A percentile compares a stretch with the other conserved stretches of the same genome.
Conservation (phyloP, 1,140 invertebrate genomes). For the Thalassaphorura encarpata region DNA sequence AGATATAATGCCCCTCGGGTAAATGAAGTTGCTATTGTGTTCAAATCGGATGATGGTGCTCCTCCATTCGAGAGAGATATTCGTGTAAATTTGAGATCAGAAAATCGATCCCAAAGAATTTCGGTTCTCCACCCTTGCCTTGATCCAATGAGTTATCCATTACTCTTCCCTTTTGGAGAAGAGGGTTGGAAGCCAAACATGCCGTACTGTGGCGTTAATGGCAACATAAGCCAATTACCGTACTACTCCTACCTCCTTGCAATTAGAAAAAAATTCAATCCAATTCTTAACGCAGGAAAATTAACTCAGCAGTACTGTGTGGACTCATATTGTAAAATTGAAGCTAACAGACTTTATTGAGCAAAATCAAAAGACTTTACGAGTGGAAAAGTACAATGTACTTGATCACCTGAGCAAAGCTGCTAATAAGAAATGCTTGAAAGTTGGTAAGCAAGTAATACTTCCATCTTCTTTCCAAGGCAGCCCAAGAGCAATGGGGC, state of each 20-base stretch:
- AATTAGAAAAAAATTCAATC: conserved; percentile 35
- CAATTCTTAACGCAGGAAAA: conserved; percentile 14
- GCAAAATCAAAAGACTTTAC: conserved; percentile 33
- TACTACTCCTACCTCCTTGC: conserved; percentile 38
- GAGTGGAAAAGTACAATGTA: conserved; percentile 30
- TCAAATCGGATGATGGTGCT: conserved; percentile 12
- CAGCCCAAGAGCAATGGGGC: conserved; percentile 35
- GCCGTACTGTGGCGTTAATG: too few species aligned
- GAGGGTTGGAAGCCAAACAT: conserved; percentile 36
- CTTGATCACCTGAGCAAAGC: conserved; percentile 29
- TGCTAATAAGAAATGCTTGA: background rate
- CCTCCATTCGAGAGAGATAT: conserved; percentile 17
- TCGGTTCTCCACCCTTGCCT: conserved; percentile 25
- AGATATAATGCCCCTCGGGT: conserved; percentile 3
- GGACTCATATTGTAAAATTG: conserved; percentile 34
- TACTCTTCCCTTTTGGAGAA: conserved; percentile 41
- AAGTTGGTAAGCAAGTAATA: conserved; percentile 17
- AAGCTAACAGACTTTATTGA: conserved; percentile 32
- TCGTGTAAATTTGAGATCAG: conserved; percentile 1
- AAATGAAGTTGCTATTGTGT: conserved; percentile 25
- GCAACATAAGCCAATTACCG: conserved; percentile 36
- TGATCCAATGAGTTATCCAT: conserved; percentile 41
- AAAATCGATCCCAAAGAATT: background rate
- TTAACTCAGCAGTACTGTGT: conserved; percentile 35
- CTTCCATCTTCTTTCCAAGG: conserved; percentile 30